A percentile compares a stretch with the other conserved stretches of the same genome.
phyloP scores from a whole-genome alignment of 2,113 vertebrate genomes.

The Mesocricetus auratus region DNA sequence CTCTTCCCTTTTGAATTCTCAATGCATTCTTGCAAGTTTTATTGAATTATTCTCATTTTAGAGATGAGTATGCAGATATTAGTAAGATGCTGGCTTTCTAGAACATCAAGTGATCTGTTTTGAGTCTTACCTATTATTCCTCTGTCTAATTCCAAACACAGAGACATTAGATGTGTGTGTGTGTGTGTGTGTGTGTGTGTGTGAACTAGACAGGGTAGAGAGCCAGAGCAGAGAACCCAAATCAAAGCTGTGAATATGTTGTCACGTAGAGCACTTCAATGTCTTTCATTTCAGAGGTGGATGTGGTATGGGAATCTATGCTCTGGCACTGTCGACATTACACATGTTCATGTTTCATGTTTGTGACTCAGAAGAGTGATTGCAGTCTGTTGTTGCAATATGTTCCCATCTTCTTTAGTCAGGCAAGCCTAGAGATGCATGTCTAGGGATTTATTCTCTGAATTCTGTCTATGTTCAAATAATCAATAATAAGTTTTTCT shows the following conservation, averaged over 20 bases:
- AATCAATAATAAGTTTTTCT: not conserved
- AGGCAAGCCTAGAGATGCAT: not conserved
- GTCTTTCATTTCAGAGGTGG: not conserved
- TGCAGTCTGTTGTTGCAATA: fast-evolving
- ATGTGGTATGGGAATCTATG: not conserved
- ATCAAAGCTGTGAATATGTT: not conserved
- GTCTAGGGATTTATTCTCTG: not conserved
- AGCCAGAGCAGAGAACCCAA: not conserved
- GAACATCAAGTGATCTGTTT: not conserved
- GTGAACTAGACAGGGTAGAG: not conserved
- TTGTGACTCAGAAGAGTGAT: not conserved
- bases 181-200: too few species aligned
- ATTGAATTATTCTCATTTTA: not conserved
- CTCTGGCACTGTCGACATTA: not conserved
- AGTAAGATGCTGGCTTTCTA: not conserved
- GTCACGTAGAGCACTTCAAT: not conserved
- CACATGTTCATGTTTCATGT: not conserved
- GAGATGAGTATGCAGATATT: too few species aligned
- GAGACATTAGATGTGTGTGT: fast-evolving
- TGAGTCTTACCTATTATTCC: fast-evolving
- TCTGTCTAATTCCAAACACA: not conserved
- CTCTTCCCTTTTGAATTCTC: not conserved
- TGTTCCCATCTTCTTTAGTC: fast-evolving
- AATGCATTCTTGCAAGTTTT: not conserved
- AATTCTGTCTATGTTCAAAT: not conserved